These are phyloP conservation scores for Athripsodes cinereus DNA, from an alignment of 2,888 invertebrate species.

Conservation along the genomic window DNA sequence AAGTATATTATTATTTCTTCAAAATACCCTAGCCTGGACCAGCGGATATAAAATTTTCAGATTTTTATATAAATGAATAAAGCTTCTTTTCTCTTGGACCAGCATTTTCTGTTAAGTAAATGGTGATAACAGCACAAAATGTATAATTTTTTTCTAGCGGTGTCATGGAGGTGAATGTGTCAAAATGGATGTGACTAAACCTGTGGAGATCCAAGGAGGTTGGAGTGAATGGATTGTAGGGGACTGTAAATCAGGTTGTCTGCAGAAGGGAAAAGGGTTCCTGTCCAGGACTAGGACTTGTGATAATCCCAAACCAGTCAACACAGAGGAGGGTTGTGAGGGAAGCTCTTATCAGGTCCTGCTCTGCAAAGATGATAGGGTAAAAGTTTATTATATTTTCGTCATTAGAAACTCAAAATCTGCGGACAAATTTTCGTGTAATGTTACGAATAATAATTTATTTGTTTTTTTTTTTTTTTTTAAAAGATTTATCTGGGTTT, in stretches of 20 bases:
- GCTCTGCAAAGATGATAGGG: constrained; percentile 61
- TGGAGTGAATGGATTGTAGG: constrained; percentile 62
- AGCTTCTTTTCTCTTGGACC: background rate
- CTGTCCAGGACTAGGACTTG: constrained; percentile 54
- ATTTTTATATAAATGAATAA: no score
- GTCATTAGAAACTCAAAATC: no score
- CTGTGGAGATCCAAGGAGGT: constrained; percentile 40
- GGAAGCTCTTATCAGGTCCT: constrained; percentile 59
- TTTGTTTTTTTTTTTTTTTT: background rate
- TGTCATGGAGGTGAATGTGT: constrained; percentile 63
- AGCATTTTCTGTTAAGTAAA: background rate
- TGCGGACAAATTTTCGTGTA: background rate
- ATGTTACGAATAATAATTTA: background rate
- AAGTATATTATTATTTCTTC: no score
- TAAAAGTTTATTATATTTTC: constrained; percentile 29
- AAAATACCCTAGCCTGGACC: no score
- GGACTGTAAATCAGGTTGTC: constrained; percentile 61
- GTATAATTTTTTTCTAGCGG: constrained; percentile 42
- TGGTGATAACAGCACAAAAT: no score
- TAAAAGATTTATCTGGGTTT: no score
- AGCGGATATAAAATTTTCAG: no score
- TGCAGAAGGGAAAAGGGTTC: constrained; percentile 56
- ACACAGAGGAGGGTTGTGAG: constrained; percentile 53
- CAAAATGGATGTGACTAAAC: constrained; percentile 34
- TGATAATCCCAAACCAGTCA: constrained; percentile 43